Conservation (phyloP, 2,113 vertebrate species). For the Zosterops pallidus region DNA sequence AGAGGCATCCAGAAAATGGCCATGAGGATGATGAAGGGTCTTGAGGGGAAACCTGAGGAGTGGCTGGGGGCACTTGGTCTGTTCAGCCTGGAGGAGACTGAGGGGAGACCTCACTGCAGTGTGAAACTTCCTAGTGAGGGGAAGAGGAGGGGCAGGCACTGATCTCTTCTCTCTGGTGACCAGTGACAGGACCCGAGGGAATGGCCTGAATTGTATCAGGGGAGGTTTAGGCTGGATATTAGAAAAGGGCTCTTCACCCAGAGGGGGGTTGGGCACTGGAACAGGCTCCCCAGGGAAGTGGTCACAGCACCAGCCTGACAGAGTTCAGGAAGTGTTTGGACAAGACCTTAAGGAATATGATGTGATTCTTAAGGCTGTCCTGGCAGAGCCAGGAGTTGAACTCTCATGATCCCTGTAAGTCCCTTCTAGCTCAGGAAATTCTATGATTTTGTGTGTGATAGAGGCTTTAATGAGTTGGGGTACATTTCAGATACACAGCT, state of each 20-base stretch:
- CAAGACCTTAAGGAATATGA: background rate
- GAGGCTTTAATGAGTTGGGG: background rate
- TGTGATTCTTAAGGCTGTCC: background rate
- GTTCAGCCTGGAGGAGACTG: background rate
- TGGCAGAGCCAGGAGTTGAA: background rate
- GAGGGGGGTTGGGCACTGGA: rapidly evolving
- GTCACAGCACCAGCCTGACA: background rate
- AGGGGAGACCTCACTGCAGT: rapidly evolving
- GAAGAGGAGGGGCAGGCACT: background rate
- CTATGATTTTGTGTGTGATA: background rate
- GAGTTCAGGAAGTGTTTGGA: background rate
- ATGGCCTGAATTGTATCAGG: background rate
- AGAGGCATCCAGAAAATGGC: background rate
- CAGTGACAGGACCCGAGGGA: rapidly evolving
- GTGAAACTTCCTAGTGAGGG: rapidly evolving
- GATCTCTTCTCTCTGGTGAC: too few species aligned
- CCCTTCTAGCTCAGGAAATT: background rate
- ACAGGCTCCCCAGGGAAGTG: background rate
- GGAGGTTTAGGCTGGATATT: background rate
- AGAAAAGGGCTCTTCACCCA: background rate
- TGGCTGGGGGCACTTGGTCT: background rate
- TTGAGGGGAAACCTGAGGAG: background rate
- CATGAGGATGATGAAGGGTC: background rate
- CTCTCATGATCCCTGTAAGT: background rate
- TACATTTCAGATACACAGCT: background rate